These are phyloP conservation scores for sheep (Ovis aries) DNA, from an alignment of 2,113 vertebrate genomes.

Conservation along the genomic window DNA sequence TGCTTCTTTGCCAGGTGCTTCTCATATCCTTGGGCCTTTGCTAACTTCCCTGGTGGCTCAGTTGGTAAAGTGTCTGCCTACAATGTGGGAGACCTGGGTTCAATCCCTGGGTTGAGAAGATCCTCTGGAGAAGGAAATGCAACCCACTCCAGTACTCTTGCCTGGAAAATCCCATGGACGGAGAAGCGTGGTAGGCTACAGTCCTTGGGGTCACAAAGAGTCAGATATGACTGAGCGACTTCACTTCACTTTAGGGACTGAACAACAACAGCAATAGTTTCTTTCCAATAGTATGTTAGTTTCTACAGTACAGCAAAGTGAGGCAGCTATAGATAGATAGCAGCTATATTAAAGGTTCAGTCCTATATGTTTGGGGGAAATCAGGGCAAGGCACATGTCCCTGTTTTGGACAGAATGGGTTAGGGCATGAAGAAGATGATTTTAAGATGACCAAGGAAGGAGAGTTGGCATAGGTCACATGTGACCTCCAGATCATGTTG, in stretches of 20 bases:
- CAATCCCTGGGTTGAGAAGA: too few species aligned
- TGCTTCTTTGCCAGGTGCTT: background rate
- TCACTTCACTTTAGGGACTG: too few species aligned
- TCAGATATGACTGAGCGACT: rapidly evolving
- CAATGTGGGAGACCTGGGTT: too few species aligned
- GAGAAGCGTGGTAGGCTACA: too few species aligned
- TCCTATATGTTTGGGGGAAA: background rate
- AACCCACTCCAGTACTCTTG: too few species aligned
- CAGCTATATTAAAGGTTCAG: background rate
- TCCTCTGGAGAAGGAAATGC: too few species aligned
- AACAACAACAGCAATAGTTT: background rate
- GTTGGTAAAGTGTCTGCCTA: too few species aligned
- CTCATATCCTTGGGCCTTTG: background rate
- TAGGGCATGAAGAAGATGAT: background rate
- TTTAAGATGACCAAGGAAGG: background rate
- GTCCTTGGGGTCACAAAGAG: too few species aligned
- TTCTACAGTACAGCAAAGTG: background rate
- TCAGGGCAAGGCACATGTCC: background rate
- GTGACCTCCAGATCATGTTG: background rate
- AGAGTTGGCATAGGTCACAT: background rate
- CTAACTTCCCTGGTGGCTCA: background rate
- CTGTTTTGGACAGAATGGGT: background rate
- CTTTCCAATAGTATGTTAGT: background rate
- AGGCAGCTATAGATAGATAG: background rate
- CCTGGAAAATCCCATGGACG: too few species aligned